Evolutionary conservation across 2,797 vertebrate genomes (phyloP), one percentile per base, ranked within the genome.

Genomic region (Forpus xanthops): DNA sequence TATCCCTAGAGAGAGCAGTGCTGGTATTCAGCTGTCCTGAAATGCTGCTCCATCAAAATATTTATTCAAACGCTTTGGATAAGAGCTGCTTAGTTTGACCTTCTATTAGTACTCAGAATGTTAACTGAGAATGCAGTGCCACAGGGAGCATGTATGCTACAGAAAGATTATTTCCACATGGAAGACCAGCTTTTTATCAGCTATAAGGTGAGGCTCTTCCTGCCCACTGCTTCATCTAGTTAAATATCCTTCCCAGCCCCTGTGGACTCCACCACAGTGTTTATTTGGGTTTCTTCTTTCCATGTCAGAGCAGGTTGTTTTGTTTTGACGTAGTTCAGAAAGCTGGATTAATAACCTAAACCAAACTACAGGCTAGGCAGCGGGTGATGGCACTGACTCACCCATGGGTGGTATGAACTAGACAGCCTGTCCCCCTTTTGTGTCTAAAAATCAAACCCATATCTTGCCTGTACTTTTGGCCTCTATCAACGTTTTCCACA

Each of bases 11-110:
- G 82, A 78, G 62, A 19, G 6, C 73, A 13, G 27, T 68, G 72
- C 72, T 79, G 81, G 77, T 37, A 78, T 73, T 78, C 62, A 18
- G 49, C 62, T 78, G 82, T 67, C 67, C 72, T 70, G 5, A 24
- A 70, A 70, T 33, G 81, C 77, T 55, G 62, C 82, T 78, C 82
- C 77, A 50, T 70, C 81, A 60, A 94, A 94, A 82, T 86, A 89
- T 83, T 92, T 91, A 86, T 77, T 74, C 73, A 89, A 92, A 74
- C 12, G 68, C 52, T 86, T 89, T 87, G 86, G 78, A 23, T 78
- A 83, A 87, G 64, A 87, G 82, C 73, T 89, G 86, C 58, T 86
- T 74, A 49, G 77, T 74, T 65, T 85, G 85, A 82, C 93, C 76
- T 77, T 85, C 61, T 56, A 55, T 66, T 55, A 64, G 66, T 77